Evolutionary conservation across 2,113 vertebrate species (phyloP), one percentile per base, ranked within the genome.

Genomic region (Tangachromis dhanisi): DNA sequence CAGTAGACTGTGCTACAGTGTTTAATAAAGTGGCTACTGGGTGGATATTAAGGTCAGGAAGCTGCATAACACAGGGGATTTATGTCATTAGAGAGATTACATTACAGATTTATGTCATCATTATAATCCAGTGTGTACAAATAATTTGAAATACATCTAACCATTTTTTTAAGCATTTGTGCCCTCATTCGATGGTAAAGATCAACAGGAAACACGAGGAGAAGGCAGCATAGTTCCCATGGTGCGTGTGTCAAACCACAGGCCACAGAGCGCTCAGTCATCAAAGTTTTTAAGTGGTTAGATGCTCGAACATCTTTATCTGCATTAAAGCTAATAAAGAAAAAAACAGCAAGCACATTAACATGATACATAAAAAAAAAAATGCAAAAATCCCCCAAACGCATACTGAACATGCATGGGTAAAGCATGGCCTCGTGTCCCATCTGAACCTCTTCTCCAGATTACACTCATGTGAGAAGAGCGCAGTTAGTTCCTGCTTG

Each of bases 351-450:
- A 29, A 55, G 19, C 24, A 16, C 57, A 33, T 19, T 10, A 59
- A 71, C 35, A 12, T 33, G 40, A 26, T 13, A 76, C 16, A 13
- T 24, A n/a, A 21, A 21, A 4, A 57, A 24, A 33, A 33, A 19
- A 4, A 16, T 0, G 16, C 24, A 9, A 51, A 84, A 51, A 53
- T 66, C 31, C 51, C 45, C 76, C 78, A 71, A 51, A 47, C 1
- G 31, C 2, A 66, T 40, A 78, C 6, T 76, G 9, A 42, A 55
- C 9, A 5, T 38, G 81, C 86, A 86, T 47, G 83, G 73, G 57
- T 73, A 66, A 86, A 92, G 92, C 89, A 89, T 93, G 92, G 91
- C 84, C 76, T 83, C 24, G 82, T 51, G 86, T 88, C 92, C 85
- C 42, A 73, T 53, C 66, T 90, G 92, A 93, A 92, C 92, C 85